These are phyloP conservation scores for Astyanax mexicanus DNA, from an alignment of 2,797 vertebrate genomes.

Conservation along the genomic window DNA sequence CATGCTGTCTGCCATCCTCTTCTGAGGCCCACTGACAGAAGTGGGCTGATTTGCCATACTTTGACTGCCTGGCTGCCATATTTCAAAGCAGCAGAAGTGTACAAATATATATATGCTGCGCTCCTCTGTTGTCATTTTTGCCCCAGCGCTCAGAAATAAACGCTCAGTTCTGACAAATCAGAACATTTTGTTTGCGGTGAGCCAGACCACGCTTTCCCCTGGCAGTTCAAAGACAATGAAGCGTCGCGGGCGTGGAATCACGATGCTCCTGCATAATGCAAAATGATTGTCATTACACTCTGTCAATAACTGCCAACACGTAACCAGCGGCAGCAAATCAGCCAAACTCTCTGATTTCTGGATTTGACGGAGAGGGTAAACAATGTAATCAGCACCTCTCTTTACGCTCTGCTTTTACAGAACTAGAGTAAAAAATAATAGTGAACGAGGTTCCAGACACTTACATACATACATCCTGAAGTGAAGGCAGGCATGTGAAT, in stretches of 20 bases:
- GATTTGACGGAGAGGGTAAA: constrained; percentile 3
- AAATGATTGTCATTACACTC: constrained; percentile 4
- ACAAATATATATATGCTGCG: background rate
- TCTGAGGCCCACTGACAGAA: constrained; percentile 2
- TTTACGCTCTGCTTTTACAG: constrained; percentile 1
- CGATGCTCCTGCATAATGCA: background rate
- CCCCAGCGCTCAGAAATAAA: background rate
- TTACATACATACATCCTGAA: no score
- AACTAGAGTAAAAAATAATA: no score
- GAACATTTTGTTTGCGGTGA: background rate
- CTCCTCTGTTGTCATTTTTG: background rate
- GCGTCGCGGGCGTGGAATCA: background rate
- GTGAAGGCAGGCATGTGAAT: no score
- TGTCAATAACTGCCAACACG: background rate
- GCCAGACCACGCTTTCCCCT: background rate
- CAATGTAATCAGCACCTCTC: background rate
- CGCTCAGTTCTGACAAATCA: background rate
- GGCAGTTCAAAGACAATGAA: constrained; percentile 1
- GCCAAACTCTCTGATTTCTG: constrained; percentile 5
- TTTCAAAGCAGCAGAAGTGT: background rate
- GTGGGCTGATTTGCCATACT: background rate
- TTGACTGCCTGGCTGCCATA: background rate
- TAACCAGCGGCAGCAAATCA: constrained; percentile 13
- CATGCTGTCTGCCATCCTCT: background rate
- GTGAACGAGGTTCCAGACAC: no score